phyloP scores from a whole-genome alignment of 1,140 invertebrate genomes.

The Hyphantria cunea region DNA sequence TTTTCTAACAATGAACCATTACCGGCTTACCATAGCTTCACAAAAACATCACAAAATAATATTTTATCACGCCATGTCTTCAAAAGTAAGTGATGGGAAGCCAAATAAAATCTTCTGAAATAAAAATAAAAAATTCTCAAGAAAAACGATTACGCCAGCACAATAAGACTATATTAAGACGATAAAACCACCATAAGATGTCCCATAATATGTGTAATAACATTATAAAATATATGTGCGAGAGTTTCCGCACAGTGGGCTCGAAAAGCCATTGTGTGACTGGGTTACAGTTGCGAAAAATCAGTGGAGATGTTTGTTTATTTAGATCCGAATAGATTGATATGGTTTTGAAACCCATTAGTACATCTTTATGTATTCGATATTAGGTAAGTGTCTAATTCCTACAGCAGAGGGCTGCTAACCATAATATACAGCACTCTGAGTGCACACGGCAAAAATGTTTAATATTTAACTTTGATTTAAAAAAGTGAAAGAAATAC shows the following conservation, averaged over 20 bases:
- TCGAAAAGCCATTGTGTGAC: constrained; percentile 14
- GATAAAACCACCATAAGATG: constrained; percentile 18
- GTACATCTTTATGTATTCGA: too few relatives aligned
- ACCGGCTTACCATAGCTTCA: not conserved
- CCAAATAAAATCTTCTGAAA: constrained; percentile 19
- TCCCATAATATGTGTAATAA: constrained; percentile 25
- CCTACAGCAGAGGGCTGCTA: too few relatives aligned
- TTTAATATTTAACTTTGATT: too few relatives aligned
- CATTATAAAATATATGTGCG: constrained; percentile 22
- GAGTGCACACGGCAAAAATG: too few relatives aligned
- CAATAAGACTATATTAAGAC: constrained; percentile 27
- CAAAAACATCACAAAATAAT: constrained; percentile 6
- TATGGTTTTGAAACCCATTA: too few relatives aligned
- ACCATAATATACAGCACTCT: too few relatives aligned
- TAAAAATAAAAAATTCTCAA: constrained; percentile 24
- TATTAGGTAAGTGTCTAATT: too few relatives aligned
- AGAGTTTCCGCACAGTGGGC: constrained; percentile 3
- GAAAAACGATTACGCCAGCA: constrained; percentile 20
- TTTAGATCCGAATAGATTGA: too few relatives aligned
- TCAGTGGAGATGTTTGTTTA: not conserved
- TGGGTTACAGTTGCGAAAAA: constrained; percentile 14
- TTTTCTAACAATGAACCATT: not conserved
- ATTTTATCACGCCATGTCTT: not conserved
- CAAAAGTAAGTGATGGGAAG: constrained; percentile 10
- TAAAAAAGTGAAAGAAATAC: too few relatives aligned